A percentile compares a stretch with the other conserved stretches of the same genome.
Conservation (phyloP, 2,113 vertebrate species). For the Hiodon alosoides region DNA sequence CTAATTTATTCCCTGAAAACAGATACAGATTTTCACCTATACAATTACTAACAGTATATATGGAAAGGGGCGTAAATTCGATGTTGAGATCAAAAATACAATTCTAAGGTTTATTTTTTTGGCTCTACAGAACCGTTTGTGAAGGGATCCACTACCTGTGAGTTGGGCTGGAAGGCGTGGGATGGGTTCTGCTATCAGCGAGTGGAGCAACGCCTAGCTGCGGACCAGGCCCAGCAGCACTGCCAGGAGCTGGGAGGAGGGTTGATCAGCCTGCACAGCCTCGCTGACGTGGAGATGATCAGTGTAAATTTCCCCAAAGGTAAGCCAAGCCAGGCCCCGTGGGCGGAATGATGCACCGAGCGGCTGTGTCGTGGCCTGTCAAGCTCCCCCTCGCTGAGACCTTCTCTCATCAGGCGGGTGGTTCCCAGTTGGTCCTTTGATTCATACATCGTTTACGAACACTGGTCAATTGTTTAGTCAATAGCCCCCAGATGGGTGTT, state of each 20-base stretch:
- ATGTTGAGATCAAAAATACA: too few relatives aligned
- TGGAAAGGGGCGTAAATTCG: too few relatives aligned
- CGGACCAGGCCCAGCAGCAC: constrained; percentile 46
- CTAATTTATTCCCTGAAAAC: too few relatives aligned
- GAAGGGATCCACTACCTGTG: constrained; percentile 71
- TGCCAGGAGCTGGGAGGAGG: constrained; percentile 56
- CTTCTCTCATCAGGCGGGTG: not conserved
- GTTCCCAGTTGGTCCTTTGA: not conserved
- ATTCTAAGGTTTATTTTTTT: too few relatives aligned
- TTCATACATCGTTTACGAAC: too few relatives aligned
- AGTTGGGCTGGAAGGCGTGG: constrained; percentile 68
- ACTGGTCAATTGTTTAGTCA: too few relatives aligned
- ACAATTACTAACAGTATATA: too few relatives aligned
- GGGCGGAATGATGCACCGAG: not conserved
- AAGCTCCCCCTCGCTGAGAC: not conserved
- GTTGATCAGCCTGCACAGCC: constrained; percentile 79
- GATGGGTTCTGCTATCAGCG: constrained; percentile 79
- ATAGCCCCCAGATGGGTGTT: not conserved
- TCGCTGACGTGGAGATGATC: constrained; percentile 79
- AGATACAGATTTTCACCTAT: too few relatives aligned
- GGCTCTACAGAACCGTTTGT: constrained; percentile 60
- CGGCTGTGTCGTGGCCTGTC: not conserved
- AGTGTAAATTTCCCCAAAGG: constrained; percentile 70
- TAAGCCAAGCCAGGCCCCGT: constrained; percentile 29
- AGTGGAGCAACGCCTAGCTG: constrained; percentile 37